phyloP scores from a whole-genome alignment of 2,888 invertebrate genomes.

The Amphipoea lucens region DNA sequence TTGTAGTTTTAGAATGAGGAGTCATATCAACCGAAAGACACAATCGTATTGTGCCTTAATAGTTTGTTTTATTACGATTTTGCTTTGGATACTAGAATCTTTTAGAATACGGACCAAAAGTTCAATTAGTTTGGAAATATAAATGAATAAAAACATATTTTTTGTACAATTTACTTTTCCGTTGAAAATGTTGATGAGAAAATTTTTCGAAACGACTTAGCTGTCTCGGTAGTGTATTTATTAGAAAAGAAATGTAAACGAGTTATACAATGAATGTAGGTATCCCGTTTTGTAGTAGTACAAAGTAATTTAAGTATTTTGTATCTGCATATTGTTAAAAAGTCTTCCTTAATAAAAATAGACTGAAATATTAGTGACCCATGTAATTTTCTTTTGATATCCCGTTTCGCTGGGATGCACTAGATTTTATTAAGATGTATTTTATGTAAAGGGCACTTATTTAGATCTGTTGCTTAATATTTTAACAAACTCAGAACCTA shows the following conservation, averaged over 20 bases:
- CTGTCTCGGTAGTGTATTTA: conserved; percentile 79
- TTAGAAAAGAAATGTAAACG: conserved; percentile 76
- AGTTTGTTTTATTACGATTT: conserved; percentile 74
- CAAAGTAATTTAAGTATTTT: conserved; percentile 85
- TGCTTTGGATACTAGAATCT: conserved; percentile 71
- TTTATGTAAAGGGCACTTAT: conserved; percentile 84
- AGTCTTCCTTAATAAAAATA: conserved; percentile 86
- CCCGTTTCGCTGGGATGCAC: conserved; percentile 88
- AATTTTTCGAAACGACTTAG: conserved; percentile 72
- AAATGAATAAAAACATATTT: conserved; percentile 83
- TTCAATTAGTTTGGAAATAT: conserved; percentile 79
- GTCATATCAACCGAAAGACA: conserved; percentile 87
- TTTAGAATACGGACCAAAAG: conserved; percentile 86
- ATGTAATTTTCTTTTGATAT: conserved; percentile 73
- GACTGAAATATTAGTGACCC: conserved; percentile 84
- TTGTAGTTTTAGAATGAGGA: conserved; percentile 72
- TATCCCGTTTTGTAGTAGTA: conserved; percentile 85
- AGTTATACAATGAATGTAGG: conserved; percentile 73
- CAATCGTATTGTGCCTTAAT: conserved; percentile 87
- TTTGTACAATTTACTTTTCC: conserved; percentile 86
- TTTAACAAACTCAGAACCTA: background rate
- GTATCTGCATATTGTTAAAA: conserved; percentile 76
- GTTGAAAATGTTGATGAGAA: conserved; percentile 76
- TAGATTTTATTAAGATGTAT: conserved; percentile 79
- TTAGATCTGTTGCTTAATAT: conserved; percentile 73